phyloP scores from a whole-genome alignment of 2,113 vertebrate species.

The Cercopithecus mona region DNA sequence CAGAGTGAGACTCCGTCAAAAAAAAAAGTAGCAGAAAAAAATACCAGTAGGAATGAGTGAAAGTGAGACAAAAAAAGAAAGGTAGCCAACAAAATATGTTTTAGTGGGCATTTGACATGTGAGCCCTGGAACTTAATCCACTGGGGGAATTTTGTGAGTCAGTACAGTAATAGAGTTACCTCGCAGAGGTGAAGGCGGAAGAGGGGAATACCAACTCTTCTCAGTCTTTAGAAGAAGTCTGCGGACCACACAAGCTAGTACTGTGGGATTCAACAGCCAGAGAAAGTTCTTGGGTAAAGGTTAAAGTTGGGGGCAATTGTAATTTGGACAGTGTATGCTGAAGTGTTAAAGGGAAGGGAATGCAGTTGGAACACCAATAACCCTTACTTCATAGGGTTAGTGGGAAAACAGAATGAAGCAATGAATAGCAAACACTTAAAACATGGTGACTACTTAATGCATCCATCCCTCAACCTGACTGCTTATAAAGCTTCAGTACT shows the following conservation, averaged over 20 bases:
- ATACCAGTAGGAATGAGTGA: not conserved
- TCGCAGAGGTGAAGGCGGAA: rapidly evolving
- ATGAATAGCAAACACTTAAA: not conserved
- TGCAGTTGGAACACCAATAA: rapidly evolving
- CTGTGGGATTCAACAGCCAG: not conserved
- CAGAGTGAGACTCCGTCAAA: too few relatives aligned
- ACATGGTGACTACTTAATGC: not conserved
- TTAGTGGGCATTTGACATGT: too few relatives aligned
- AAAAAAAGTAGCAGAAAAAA: not conserved
- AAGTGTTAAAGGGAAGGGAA: not conserved
- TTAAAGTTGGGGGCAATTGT: not conserved
- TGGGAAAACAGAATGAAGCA: not conserved
- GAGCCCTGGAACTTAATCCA: not conserved
- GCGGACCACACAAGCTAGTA: not conserved
- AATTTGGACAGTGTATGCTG: not conserved
- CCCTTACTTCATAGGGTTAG: not conserved
- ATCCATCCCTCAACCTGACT: not conserved
- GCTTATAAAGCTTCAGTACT: not conserved
- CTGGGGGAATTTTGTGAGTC: not conserved
- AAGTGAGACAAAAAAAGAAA: not conserved
- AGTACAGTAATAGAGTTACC: not conserved
- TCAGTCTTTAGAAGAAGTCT: not conserved
- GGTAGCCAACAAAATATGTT: not conserved
- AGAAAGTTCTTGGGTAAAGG: not conserved
- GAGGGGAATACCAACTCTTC: not conserved